Evolutionary conservation across 1,140 invertebrate genomes (phyloP).

Genomic region (Drosophila oshimai): DNA sequence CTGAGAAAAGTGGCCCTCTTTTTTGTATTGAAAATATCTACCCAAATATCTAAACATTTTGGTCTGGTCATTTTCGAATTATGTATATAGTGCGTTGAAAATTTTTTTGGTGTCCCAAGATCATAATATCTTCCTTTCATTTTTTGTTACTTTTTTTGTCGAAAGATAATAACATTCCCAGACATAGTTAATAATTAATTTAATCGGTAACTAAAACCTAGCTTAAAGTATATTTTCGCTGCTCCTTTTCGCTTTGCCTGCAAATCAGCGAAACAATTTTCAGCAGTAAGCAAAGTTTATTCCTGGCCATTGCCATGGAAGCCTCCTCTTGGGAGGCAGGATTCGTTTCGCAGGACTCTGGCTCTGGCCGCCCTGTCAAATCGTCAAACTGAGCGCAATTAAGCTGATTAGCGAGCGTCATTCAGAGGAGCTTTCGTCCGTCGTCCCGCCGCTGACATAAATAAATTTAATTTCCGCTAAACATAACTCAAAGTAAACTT

Average conservation of each 20-base stretch:
- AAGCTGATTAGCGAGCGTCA: constrained; percentile 52
- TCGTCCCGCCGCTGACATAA: constrained; percentile 24
- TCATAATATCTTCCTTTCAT: too few relatives aligned
- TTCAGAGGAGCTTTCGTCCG: constrained; percentile 8
- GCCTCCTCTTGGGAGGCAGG: too few relatives aligned
- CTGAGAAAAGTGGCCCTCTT: too few relatives aligned
- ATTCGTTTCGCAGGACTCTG: background rate
- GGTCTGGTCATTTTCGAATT: too few relatives aligned
- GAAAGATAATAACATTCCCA: too few relatives aligned
- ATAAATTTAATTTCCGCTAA: constrained; percentile 52
- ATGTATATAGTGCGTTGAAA: too few relatives aligned
- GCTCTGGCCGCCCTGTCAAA: constrained; percentile 1
- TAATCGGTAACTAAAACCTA: background rate
- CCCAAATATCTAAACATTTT: too few relatives aligned
- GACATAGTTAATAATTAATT: background rate
- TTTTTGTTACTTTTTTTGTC: too few relatives aligned
- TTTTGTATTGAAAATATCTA: too few relatives aligned
- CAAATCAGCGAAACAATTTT: background rate
- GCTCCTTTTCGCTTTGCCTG: background rate
- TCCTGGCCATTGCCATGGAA: constrained; percentile 2
- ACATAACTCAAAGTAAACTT: constrained; percentile 60
- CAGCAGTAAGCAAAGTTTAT: constrained; percentile 8
- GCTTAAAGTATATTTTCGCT: background rate
- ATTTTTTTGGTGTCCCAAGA: too few relatives aligned
- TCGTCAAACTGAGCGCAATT: constrained; percentile 47